Conservation (phyloP, 2,888 invertebrate species). For the Eulithis prunata region DNA sequence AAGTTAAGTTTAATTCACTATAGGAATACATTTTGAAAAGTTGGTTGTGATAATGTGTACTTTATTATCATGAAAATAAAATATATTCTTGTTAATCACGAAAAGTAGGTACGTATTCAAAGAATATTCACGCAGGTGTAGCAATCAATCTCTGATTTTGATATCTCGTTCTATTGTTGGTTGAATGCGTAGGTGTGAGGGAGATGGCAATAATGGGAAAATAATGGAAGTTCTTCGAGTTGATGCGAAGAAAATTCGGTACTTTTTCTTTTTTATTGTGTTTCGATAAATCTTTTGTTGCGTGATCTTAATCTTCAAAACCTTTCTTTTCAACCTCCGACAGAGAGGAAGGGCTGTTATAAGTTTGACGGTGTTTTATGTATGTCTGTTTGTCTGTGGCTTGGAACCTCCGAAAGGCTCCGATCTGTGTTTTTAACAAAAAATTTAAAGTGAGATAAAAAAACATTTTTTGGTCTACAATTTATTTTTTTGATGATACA, state of each 20-base stretch:
- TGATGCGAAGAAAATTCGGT: constrained; percentile 27
- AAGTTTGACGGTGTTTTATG: no score
- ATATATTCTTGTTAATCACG: constrained; percentile 23
- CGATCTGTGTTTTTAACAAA: no score
- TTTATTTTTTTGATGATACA: no score
- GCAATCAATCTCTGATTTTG: constrained; percentile 62
- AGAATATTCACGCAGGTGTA: constrained; percentile 52
- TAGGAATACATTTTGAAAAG: neutral
- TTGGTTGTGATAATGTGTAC: constrained; percentile 24
- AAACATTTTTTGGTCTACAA: no score
- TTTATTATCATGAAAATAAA: constrained; percentile 23
- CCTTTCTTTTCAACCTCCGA: neutral
- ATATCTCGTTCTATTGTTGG: constrained; percentile 43
- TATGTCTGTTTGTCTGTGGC: no score
- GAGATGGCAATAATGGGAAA: constrained; percentile 44
- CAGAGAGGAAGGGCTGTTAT: no score
- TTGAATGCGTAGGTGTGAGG: constrained; percentile 31
- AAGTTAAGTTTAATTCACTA: constrained; percentile 3
- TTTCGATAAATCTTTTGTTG: constrained; percentile 15
- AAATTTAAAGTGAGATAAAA: no score
- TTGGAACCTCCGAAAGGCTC: no score
- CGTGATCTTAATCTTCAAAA: constrained; percentile 3
- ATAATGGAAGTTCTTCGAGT: constrained; percentile 44
- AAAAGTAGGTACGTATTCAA: constrained; percentile 50
- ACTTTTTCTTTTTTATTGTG: constrained; percentile 26